Evolutionary conservation across 1,140 invertebrate species (phyloP).

Genomic region (Mactra quadrangularis): DNA sequence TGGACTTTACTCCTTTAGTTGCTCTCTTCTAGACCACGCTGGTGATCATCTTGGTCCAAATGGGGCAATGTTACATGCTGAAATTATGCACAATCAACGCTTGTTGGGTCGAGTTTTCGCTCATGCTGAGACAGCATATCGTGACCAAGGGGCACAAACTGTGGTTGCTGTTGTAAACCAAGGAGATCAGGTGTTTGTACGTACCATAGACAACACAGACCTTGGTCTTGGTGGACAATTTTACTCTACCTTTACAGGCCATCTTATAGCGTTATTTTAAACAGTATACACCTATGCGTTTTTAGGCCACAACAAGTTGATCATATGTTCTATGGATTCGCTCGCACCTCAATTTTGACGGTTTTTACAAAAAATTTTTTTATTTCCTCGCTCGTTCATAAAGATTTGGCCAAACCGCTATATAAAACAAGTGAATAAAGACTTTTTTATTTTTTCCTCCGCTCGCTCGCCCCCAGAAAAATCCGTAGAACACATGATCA

Average conservation of each 20-base stretch:
- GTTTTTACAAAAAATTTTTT: no score
- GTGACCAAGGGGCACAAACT: constrained; percentile 12
- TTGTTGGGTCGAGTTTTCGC: constrained; percentile 7
- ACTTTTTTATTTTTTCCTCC: no score
- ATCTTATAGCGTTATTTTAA: no score
- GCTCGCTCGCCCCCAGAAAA: no score
- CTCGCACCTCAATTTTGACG: no score
- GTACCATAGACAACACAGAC: constrained; percentile 13
- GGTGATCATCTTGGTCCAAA: background rate
- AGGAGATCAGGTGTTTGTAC: constrained; percentile 22
- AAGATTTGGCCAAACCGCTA: no score
- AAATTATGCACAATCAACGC: constrained; percentile 13
- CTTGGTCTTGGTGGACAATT: constrained; percentile 12
- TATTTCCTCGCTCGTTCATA: no score
- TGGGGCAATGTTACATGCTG: constrained; percentile 20
- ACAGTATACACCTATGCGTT: no score
- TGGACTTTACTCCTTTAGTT: constrained; percentile 14
- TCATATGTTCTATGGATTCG: no score
- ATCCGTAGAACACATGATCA: no score
- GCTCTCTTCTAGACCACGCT: constrained; percentile 4
- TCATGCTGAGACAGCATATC: constrained; percentile 4
- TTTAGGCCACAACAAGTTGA: no score
- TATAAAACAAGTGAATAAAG: no score
- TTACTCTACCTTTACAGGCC: constrained; percentile 23
- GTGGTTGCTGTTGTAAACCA: constrained; percentile 19